Conservation (phyloP, 2,113 vertebrate genomes). For the Pholis gunnellus region DNA sequence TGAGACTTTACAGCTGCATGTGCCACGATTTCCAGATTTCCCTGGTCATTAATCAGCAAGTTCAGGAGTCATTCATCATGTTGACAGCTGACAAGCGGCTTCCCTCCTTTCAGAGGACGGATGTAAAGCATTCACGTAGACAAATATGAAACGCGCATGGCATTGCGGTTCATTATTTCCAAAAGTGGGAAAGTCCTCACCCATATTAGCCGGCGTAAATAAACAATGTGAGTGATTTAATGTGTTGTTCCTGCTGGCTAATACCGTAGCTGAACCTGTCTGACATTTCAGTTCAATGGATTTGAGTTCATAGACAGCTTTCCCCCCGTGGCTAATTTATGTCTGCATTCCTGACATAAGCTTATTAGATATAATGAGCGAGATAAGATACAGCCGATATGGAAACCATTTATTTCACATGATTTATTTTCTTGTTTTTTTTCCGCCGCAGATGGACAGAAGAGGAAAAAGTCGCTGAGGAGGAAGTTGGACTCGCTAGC, state of each 20-base stretch:
- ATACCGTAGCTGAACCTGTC: constrained; percentile 25
- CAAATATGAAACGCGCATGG: background rate
- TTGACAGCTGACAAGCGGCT: constrained; percentile 39
- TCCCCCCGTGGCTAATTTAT: constrained; percentile 40
- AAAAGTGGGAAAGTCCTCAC: background rate
- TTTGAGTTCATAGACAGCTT: constrained; percentile 27
- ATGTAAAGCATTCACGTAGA: background rate
- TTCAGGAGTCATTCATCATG: constrained; percentile 57
- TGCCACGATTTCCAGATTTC: constrained; percentile 46
- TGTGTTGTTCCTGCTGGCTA: constrained; percentile 21
- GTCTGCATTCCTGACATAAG: constrained; percentile 64
- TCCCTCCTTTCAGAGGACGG: constrained; percentile 2
- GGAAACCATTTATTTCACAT: constrained; percentile 47
- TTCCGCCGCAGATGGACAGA: constrained; percentile 91
- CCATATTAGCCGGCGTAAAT: background rate
- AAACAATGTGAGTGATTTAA: constrained; percentile 3
- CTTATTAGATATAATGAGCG: constrained; percentile 56
- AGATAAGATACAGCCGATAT: constrained; percentile 51
- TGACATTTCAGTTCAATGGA: constrained; percentile 37
- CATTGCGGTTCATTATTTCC: background rate
- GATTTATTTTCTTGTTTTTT: constrained; percentile 59
- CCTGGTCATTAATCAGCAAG: constrained; percentile 58
- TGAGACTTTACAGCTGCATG: constrained; percentile 22
- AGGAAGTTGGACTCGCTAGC: constrained; percentile 96
- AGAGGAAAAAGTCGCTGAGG: constrained; percentile 96